These are phyloP conservation scores for Sebastes hopkinsi DNA, from an alignment of 2,797 vertebrate genomes.

Conservation along the genomic window DNA sequence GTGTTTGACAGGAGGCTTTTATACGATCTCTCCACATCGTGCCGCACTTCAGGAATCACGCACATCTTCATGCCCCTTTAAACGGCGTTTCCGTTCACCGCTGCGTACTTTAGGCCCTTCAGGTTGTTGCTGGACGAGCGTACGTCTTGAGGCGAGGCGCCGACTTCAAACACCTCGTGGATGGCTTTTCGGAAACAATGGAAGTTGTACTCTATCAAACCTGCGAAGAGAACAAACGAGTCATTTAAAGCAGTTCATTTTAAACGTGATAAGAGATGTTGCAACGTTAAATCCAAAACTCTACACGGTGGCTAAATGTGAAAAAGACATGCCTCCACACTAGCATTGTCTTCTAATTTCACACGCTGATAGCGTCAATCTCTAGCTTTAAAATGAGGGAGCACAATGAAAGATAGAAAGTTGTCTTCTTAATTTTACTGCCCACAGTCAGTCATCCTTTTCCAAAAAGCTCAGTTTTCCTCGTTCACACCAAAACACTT, in stretches of 20 bases:
- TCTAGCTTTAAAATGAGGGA: not conserved
- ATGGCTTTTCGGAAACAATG: conserved; percentile 97
- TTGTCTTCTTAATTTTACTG: not conserved
- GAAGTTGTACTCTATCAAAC: conserved; percentile 97
- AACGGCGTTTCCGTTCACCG: conserved; percentile 87
- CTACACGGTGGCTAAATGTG: too few relatives aligned
- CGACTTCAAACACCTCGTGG: conserved; percentile 95
- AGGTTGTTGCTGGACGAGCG: conserved; percentile 71
- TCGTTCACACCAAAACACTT: not conserved
- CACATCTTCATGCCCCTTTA: conserved; percentile 20
- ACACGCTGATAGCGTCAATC: too few relatives aligned
- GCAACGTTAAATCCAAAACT: not conserved
- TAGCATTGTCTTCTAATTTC: not conserved
- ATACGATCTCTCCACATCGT: not conserved
- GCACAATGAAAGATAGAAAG: not conserved
- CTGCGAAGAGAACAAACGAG: conserved; percentile 64
- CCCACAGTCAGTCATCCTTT: not conserved
- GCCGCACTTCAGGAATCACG: not conserved
- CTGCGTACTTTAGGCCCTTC: conserved; percentile 76
- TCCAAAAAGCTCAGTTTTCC: not conserved
- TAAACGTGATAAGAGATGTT: not conserved
- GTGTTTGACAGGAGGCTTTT: not conserved
- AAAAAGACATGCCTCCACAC: too few relatives aligned
- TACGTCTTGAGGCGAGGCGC: conserved; percentile 79
- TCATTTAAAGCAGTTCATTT: not conserved